A percentile compares a stretch with the other conserved stretches of the same genome.
Conservation (phyloP, 1,140 invertebrate genomes). For the Holotrichia oblita region DNA sequence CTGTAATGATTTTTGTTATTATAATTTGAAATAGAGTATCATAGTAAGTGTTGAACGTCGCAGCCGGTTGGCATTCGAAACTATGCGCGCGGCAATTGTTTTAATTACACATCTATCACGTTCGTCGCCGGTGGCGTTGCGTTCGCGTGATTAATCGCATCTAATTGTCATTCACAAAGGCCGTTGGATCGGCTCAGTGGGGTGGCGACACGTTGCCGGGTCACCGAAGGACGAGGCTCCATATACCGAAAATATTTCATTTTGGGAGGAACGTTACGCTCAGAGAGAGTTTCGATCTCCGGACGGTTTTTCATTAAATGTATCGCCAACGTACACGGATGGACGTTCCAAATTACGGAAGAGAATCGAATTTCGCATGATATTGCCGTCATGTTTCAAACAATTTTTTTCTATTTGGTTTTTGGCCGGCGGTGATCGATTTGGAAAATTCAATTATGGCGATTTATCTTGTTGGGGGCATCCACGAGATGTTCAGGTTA, state of each 20-base stretch:
- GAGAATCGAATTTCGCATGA: background rate
- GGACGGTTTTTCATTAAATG: background rate
- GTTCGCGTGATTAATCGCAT: conserved; percentile 22
- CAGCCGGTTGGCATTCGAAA: background rate
- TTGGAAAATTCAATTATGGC: conserved; percentile 14
- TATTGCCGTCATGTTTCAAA: background rate
- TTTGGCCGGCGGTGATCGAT: background rate
- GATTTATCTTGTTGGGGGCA: background rate
- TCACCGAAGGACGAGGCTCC: background rate
- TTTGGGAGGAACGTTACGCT: background rate
- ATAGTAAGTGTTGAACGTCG: background rate
- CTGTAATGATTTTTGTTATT: no score
- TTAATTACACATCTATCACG: conserved; percentile 30
- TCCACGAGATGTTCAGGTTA: no score
- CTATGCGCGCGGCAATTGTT: background rate
- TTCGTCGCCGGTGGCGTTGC: background rate
- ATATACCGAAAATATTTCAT: conserved; percentile 20
- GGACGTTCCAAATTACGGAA: background rate
- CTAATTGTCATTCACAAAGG: conserved; percentile 34
- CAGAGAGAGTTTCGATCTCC: background rate
- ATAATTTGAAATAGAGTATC: background rate
- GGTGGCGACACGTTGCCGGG: background rate
- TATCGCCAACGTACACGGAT: background rate
- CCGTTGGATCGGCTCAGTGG: background rate
- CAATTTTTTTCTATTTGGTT: background rate